Conservation (phyloP, 2,888 invertebrate genomes). For the Polietes domitor region DNA sequence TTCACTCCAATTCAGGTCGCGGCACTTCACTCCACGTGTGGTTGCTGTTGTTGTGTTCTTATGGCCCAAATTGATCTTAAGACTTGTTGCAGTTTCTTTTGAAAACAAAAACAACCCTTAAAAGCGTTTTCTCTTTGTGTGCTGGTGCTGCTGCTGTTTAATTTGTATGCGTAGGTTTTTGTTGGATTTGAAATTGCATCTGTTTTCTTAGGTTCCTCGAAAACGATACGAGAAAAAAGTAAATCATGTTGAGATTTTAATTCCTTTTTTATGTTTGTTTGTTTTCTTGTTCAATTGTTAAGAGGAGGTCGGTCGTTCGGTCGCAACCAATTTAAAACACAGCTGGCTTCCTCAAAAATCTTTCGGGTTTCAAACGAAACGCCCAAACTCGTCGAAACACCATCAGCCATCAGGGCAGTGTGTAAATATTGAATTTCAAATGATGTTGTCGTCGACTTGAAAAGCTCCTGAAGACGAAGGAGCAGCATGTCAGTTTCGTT, state of each 20-base stretch:
- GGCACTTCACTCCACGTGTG: conserved; percentile 35
- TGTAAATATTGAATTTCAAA: conserved; percentile 36
- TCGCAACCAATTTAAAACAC: conserved; percentile 14
- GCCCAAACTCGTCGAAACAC: neutral
- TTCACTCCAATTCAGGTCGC: neutral
- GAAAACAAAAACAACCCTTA: conserved; percentile 14
- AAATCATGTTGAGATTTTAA: conserved; percentile 63
- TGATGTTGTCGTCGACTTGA: neutral
- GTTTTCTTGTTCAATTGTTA: neutral
- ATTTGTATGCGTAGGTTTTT: conserved; percentile 8
- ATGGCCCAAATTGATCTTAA: conserved; percentile 36
- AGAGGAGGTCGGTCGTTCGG: neutral
- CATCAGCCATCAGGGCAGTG: neutral
- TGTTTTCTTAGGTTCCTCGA: conserved; percentile 2
- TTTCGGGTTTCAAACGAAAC: conserved; percentile 25
- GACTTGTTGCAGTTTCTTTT: conserved; percentile 31
- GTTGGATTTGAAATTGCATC: conserved; percentile 26
- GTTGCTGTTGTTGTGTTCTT: conserved; percentile 23
- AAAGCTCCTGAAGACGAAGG: no score
- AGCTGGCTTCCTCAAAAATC: conserved; percentile 18
- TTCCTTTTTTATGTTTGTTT: conserved; percentile 49
- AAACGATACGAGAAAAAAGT: conserved; percentile 23
- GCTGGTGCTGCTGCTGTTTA: neutral
- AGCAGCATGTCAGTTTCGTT: no score
- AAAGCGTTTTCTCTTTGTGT: conserved; percentile 2